Evolutionary conservation across 2,113 vertebrate genomes (phyloP).

Genomic region (Alces alces): DNA sequence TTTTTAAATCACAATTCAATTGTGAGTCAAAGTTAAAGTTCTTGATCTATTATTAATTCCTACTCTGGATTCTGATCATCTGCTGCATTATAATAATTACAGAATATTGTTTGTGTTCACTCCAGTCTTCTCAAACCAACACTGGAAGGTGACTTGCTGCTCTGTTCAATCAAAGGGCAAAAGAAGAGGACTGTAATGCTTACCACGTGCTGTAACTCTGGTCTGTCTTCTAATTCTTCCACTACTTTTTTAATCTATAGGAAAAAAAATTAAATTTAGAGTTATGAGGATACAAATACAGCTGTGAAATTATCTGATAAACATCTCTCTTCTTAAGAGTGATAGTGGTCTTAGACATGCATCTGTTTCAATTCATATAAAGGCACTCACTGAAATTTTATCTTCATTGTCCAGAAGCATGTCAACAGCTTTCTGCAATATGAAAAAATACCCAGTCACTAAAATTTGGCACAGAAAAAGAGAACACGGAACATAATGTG

Average conservation of each 20-base stretch:
- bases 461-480: not conserved
- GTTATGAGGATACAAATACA: not conserved
- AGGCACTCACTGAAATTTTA: constrained; percentile 94
- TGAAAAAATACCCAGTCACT: constrained; percentile 38
- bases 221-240: constrained; percentile 91
- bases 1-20: not conserved
- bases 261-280: not conserved
- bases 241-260: constrained; percentile 93
- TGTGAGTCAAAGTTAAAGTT: not conserved
- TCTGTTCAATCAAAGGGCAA: not conserved
- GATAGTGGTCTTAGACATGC: not conserved
- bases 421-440: constrained; percentile 96
- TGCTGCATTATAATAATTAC: not conserved
- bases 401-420: constrained; percentile 99
- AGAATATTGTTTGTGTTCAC: not conserved
- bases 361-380: not conserved
- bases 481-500: not conserved
- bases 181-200: constrained; percentile 27
- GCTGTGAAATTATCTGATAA: not conserved
- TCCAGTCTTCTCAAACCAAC: not conserved
- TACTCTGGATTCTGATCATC: not conserved
- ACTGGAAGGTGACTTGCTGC: not conserved
- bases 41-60: not conserved
- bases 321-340: not conserved
- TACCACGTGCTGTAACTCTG: constrained; percentile 94